Conservation (phyloP, 2,113 vertebrate species). For the Lophochroa leadbeateri region DNA sequence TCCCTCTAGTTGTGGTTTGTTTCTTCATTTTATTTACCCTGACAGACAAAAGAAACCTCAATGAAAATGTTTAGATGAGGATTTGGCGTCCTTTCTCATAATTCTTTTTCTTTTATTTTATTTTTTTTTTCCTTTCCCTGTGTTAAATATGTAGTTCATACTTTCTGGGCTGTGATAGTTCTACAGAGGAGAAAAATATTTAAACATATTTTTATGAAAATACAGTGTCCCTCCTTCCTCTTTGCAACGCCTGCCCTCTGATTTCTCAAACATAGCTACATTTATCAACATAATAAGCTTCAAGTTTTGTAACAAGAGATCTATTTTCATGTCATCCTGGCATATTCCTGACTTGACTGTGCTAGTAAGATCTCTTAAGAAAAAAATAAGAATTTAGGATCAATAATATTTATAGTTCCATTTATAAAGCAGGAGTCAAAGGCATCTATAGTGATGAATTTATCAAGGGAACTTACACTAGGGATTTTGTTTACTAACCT, state of each 20-base stretch:
- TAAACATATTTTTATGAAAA: neutral
- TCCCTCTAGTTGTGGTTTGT: neutral
- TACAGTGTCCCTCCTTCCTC: neutral
- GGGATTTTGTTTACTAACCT: slow-evolving; percentile 3
- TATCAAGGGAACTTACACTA: neutral
- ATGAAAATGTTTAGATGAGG: slow-evolving; percentile 56
- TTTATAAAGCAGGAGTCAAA: slow-evolving; percentile 49
- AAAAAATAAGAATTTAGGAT: slow-evolving; percentile 37
- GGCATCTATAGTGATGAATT: neutral
- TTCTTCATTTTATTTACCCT: slow-evolving; percentile 62
- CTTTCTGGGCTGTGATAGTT: neutral
- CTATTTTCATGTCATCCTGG: slow-evolving; percentile 27
- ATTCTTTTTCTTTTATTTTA: neutral
- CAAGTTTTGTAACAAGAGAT: slow-evolving; percentile 3
- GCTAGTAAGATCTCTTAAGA: slow-evolving; percentile 30
- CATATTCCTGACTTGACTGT: neutral
- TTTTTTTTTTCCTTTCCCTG: too few species aligned
- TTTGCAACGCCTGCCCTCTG: neutral
- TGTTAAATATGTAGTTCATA: neutral
- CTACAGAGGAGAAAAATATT: neutral
- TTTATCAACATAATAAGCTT: slow-evolving; percentile 44
- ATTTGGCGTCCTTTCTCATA: neutral
- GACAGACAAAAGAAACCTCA: slow-evolving; percentile 50
- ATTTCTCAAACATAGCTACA: neutral
- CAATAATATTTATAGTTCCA: slow-evolving; percentile 46